These are phyloP conservation scores for Myotis pilosus DNA, from an alignment of 2,797 vertebrate species.

Conservation along the genomic window DNA sequence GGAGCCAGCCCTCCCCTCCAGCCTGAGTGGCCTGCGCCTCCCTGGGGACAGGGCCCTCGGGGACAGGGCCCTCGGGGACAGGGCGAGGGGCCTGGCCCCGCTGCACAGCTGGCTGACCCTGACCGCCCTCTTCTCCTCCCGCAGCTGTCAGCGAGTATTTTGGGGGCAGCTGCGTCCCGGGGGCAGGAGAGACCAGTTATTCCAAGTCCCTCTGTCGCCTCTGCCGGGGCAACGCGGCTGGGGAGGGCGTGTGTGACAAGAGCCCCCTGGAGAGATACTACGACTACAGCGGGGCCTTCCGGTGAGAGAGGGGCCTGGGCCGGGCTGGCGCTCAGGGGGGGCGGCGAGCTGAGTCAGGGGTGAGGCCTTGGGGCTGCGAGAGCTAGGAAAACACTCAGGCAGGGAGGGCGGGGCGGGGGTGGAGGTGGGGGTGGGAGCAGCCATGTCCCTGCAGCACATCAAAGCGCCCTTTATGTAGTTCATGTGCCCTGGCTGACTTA, in stretches of 20 bases:
- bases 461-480: constrained; percentile 38
- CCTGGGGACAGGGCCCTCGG: no score
- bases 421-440: background rate
- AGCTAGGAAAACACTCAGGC: background rate
- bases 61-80: no score
- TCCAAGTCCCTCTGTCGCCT: constrained; percentile 88
- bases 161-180: constrained; percentile 92
- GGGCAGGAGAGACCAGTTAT: constrained; percentile 82
- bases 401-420: background rate
- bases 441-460: background rate
- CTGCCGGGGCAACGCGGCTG: constrained; percentile 85
- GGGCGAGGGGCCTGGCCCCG: background rate
- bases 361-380: background rate
- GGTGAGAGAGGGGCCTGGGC: constrained; percentile 89
- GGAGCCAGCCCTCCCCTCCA: background rate
- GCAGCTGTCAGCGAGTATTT: constrained; percentile 92
- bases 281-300: constrained; percentile 93
- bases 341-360: background rate
- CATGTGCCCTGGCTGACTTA: background rate
- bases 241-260: constrained; percentile 84
- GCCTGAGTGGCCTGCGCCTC: background rate
- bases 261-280: constrained; percentile 88
- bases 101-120: background rate
- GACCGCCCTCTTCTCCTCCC: background rate
- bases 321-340: background rate